Percentiles rank a stretch among this genome's conserved stretches.
Evolutionary conservation across 2,888 invertebrate species (phyloP).

Genomic region (Conops quadrifasciatus): DNA sequence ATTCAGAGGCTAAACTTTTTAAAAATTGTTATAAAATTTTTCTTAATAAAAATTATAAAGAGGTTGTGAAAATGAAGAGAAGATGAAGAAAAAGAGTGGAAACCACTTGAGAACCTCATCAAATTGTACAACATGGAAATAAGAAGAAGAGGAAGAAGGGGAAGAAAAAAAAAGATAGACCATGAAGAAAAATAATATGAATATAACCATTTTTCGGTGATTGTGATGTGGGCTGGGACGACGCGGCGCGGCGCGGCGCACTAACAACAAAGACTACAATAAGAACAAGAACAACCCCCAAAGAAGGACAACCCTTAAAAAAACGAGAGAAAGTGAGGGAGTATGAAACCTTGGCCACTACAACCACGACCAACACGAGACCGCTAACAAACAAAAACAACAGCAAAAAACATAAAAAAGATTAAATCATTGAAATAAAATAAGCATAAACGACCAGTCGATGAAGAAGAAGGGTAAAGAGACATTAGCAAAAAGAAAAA

Average conservation of each 20-base stretch:
- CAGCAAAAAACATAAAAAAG: not conserved
- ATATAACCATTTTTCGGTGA: too few relatives aligned
- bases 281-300: too few relatives aligned
- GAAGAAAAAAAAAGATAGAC: constrained; percentile 5
- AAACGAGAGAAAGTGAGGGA: too few relatives aligned
- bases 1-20: constrained; percentile 17
- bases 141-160: not conserved
- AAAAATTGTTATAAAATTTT: constrained; percentile 10
- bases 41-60: constrained; percentile 6
- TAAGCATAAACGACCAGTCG: too few relatives aligned
- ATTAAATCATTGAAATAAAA: not conserved
- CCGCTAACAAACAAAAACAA: not conserved
- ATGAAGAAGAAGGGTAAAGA: too few relatives aligned
- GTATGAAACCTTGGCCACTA: too few relatives aligned
- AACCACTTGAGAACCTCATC: constrained; percentile 28
- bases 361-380: not conserved
- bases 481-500: too few relatives aligned
- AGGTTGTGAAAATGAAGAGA: not conserved
- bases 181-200: not conserved
- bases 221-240: too few relatives aligned
- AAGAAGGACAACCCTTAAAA: too few relatives aligned
- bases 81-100: not conserved
- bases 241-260: too few relatives aligned
- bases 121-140: not conserved
- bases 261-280: too few relatives aligned